These are phyloP conservation scores for Phyllotreta striolata DNA, from an alignment of 2,888 invertebrate species.

Conservation along the genomic window DNA sequence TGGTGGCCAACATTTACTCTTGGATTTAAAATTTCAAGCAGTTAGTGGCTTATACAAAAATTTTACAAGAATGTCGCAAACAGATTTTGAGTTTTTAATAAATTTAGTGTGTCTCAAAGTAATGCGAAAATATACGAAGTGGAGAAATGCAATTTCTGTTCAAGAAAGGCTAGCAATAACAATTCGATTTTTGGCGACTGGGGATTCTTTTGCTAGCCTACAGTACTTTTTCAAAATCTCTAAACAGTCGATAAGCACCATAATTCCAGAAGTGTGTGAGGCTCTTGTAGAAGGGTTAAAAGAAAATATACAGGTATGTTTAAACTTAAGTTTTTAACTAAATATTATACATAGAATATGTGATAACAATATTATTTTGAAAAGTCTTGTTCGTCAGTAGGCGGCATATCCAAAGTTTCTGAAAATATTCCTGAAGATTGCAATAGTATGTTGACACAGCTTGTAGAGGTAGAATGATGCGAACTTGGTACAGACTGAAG, in stretches of 20 bases:
- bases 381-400: no score
- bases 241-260: conserved; percentile 28
- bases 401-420: no score
- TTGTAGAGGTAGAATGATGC: no score
- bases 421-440: no score
- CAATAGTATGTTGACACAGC: no score
- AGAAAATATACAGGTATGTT: conserved; percentile 25
- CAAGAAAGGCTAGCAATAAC: conserved; percentile 17
- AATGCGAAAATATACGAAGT: conserved; percentile 11
- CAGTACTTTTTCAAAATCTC: conserved; percentile 19
- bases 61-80: conserved; percentile 1
- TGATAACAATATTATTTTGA: background rate
- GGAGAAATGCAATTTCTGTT: conserved; percentile 13
- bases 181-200: conserved; percentile 20
- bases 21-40: no score
- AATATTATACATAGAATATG: background rate
- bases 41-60: background rate
- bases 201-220: conserved; percentile 14
- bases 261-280: conserved; percentile 28
- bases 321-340: conserved; percentile 2
- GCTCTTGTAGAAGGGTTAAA: conserved; percentile 21
- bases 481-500: no score
- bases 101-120: conserved; percentile 19
- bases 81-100: conserved; percentile 18
- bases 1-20: no score